Conservation (phyloP, 1,140 invertebrate genomes). For the Lepidostoma basale region DNA sequence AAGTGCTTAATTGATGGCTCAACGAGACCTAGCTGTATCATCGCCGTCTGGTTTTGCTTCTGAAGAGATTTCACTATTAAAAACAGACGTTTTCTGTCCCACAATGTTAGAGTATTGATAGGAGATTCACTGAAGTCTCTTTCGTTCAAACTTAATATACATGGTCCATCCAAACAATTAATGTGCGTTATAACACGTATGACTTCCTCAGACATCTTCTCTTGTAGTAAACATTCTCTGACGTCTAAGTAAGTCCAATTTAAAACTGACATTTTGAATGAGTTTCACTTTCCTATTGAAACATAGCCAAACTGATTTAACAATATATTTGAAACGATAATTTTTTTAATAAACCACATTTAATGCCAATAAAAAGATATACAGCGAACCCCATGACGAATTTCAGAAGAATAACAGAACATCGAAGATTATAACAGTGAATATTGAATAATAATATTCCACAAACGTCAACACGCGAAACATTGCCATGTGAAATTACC, state of each 20-base stretch:
- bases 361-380: neutral
- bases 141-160: constrained; percentile 56
- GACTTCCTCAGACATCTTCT: constrained; percentile 52
- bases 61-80: constrained; percentile 57
- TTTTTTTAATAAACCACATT: neutral
- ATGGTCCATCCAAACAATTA: constrained; percentile 57
- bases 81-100: constrained; percentile 57
- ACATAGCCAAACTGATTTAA: too few species aligned
- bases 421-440: constrained; percentile 4
- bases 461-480: constrained; percentile 30
- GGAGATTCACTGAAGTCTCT: constrained; percentile 59
- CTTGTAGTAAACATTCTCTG: constrained; percentile 58
- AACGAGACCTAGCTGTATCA: constrained; percentile 54
- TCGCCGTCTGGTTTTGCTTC: constrained; percentile 54
- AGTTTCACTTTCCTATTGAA: too few species aligned
- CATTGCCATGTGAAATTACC: constrained; percentile 19
- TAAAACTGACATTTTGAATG: constrained; percentile 47
- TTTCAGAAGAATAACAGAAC: constrained; percentile 1
- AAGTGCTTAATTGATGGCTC: constrained; percentile 14
- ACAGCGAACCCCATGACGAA: neutral
- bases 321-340: too few species aligned
- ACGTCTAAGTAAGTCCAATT: constrained; percentile 60
- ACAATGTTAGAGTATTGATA: constrained; percentile 53
- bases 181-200: constrained; percentile 54
- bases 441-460: constrained; percentile 7